phyloP scores from a whole-genome alignment of 2,888 invertebrate species.

The Serrognathus titanus region DNA sequence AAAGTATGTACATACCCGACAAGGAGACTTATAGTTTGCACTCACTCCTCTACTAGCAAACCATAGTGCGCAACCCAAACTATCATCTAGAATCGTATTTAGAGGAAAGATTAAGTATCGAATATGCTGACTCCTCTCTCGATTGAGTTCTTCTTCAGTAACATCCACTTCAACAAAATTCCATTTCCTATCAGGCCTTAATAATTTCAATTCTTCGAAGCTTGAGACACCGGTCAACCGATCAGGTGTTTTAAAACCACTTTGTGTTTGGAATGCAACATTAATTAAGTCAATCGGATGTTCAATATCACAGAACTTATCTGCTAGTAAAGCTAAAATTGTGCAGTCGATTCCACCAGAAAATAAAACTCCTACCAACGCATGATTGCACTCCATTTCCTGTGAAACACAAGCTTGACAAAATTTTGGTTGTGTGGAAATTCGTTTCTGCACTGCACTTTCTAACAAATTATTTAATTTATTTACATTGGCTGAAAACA shows the following conservation, averaged over 20 bases:
- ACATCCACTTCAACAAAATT: slow-evolving; percentile 80
- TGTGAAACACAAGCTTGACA: slow-evolving; percentile 56
- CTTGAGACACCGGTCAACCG: slow-evolving; percentile 74
- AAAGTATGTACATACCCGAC: slow-evolving; percentile 53
- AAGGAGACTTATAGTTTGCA: slow-evolving; percentile 54
- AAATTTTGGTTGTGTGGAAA: slow-evolving; percentile 58
- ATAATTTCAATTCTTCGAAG: slow-evolving; percentile 60
- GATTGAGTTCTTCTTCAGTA: slow-evolving; percentile 60
- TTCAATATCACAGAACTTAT: slow-evolving; percentile 61
- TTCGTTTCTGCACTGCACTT: slow-evolving; percentile 58
- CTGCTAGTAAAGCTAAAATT: slow-evolving; percentile 77
- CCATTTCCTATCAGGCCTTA: slow-evolving; percentile 77
- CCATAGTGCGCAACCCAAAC: slow-evolving; percentile 94
- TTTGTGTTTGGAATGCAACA: slow-evolving; percentile 77
- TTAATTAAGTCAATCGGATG: slow-evolving; percentile 88
- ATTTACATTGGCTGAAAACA: slow-evolving; percentile 46
- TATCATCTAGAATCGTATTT: slow-evolving; percentile 89
- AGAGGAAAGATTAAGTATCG: slow-evolving; percentile 81
- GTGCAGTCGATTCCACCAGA: slow-evolving; percentile 97
- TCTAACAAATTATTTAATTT: slow-evolving; percentile 54
- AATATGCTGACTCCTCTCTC: slow-evolving; percentile 57
- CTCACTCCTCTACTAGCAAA: slow-evolving; percentile 83
- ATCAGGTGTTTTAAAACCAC: slow-evolving; percentile 74
- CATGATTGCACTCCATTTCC: slow-evolving; percentile 42
- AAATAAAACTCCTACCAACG: slow-evolving; percentile 64